Evolutionary conservation across 2,888 invertebrate genomes (phyloP).

Genomic region (Hyalella azteca): DNA sequence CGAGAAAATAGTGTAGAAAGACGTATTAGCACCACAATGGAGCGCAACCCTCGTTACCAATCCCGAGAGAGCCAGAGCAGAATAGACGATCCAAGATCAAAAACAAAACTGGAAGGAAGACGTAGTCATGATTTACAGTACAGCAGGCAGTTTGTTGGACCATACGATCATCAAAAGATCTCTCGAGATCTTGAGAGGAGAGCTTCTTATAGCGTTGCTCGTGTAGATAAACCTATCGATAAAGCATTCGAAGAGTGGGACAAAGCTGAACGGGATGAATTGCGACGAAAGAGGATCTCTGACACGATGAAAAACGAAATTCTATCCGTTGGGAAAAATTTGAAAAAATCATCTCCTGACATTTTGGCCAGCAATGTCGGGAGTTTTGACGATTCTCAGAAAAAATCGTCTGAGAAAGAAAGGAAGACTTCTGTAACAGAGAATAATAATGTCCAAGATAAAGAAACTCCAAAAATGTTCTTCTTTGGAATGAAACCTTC

Average conservation of each 20-base stretch:
- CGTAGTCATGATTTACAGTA: constrained; percentile 10
- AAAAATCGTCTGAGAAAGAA: neutral
- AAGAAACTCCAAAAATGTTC: constrained; percentile 51
- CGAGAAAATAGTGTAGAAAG: constrained; percentile 34
- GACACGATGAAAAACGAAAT: constrained; percentile 54
- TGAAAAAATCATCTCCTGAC: constrained; percentile 46
- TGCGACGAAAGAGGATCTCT: constrained; percentile 45
- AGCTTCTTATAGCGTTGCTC: neutral
- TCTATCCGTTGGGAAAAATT: constrained; percentile 46
- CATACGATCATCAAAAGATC: neutral
- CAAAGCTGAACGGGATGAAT: constrained; percentile 45
- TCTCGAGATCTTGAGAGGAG: neutral
- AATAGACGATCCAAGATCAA: constrained; percentile 47
- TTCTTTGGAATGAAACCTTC: constrained; percentile 58
- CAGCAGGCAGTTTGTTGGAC: constrained; percentile 4
- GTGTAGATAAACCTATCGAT: neutral
- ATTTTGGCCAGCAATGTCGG: neutral
- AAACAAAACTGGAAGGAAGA: constrained; percentile 38
- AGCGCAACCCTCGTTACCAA: constrained; percentile 33
- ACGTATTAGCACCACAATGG: constrained; percentile 46
- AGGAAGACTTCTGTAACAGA: constrained; percentile 1
- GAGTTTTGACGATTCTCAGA: neutral
- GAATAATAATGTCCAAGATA: neutral
- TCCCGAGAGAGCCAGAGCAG: constrained; percentile 47
- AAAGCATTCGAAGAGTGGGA: constrained; percentile 53